phyloP scores from a whole-genome alignment of 2,888 invertebrate species.

The Philonicus albiceps region DNA sequence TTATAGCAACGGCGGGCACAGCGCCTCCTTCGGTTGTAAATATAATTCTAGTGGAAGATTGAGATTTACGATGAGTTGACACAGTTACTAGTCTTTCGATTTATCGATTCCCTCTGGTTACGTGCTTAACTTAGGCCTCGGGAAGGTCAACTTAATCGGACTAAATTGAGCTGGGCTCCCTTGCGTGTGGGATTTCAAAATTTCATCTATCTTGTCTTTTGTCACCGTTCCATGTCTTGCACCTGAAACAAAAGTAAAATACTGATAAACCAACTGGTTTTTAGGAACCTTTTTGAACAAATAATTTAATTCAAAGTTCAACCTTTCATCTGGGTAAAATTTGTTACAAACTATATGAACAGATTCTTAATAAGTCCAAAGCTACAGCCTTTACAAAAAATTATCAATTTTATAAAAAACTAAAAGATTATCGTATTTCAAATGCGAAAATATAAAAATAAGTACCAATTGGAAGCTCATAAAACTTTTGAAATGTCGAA shows the following conservation, averaged over 20 bases:
- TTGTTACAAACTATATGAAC: too few species aligned
- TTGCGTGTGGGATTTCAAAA: neutral
- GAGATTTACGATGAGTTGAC: slow-evolving; percentile 29
- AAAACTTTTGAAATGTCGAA: too few species aligned
- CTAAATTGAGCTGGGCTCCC: neutral
- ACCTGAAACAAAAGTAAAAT: slow-evolving; percentile 38
- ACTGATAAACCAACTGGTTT: neutral
- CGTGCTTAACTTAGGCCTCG: slow-evolving; percentile 17
- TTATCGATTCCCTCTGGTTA: slow-evolving; percentile 26
- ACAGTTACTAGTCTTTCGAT: slow-evolving; percentile 32
- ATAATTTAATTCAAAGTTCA: too few species aligned
- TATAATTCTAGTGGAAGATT: slow-evolving; percentile 43
- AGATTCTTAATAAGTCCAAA: too few species aligned
- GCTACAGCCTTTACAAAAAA: too few species aligned
- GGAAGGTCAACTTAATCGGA: slow-evolving; percentile 14
- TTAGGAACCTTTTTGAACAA: too few species aligned
- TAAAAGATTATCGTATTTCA: too few species aligned
- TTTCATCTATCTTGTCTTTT: slow-evolving; percentile 33
- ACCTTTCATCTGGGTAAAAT: too few species aligned
- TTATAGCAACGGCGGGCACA: neutral
- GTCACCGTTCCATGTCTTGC: slow-evolving; percentile 49
- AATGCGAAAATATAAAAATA: too few species aligned
- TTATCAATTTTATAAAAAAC: too few species aligned
- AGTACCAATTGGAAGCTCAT: too few species aligned
- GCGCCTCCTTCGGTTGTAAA: slow-evolving; percentile 6